These are phyloP conservation scores for Pristionchus fissidentatus DNA, from an alignment of 2,888 invertebrate genomes.

Conservation along the genomic window DNA sequence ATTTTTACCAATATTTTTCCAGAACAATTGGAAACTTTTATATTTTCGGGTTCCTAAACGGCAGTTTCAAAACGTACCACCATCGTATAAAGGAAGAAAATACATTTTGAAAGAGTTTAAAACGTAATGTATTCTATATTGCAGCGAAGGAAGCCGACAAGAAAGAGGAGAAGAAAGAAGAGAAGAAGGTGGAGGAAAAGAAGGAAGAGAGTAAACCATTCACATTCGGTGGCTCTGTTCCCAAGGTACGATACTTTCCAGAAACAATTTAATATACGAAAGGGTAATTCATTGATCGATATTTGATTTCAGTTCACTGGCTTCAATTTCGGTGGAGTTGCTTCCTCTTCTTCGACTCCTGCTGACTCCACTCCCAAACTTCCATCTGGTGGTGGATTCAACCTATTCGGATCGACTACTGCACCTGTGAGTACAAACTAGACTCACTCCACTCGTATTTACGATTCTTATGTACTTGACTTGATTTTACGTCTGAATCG, in stretches of 20 bases:
- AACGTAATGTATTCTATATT: not conserved
- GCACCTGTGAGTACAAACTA: not conserved
- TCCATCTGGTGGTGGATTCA: constrained; percentile 14
- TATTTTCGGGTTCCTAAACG: no score
- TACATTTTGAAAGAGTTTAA: not conserved
- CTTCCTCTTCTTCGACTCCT: constrained; percentile 13
- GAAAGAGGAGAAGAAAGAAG: not conserved
- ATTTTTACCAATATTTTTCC: no score
- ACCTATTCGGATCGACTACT: constrained; percentile 28
- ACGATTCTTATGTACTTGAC: not conserved
- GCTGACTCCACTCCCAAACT: not conserved
- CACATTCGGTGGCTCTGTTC: constrained; percentile 26
- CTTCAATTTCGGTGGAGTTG: constrained; percentile 12
- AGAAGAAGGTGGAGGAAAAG: not conserved
- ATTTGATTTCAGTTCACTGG: constrained; percentile 40
- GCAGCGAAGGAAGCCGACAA: not conserved
- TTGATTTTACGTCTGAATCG: no score
- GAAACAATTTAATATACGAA: not conserved
- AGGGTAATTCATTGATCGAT: not conserved
- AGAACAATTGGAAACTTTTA: no score
- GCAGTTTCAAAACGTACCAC: no score
- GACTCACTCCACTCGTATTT: not conserved
- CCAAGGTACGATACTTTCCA: constrained; percentile 1
- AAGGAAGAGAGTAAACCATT: constrained; percentile 12
- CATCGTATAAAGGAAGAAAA: no score